Evolutionary conservation across 2,888 invertebrate genomes (phyloP).

Genomic region (Drosophila pseudotalamancana): DNA sequence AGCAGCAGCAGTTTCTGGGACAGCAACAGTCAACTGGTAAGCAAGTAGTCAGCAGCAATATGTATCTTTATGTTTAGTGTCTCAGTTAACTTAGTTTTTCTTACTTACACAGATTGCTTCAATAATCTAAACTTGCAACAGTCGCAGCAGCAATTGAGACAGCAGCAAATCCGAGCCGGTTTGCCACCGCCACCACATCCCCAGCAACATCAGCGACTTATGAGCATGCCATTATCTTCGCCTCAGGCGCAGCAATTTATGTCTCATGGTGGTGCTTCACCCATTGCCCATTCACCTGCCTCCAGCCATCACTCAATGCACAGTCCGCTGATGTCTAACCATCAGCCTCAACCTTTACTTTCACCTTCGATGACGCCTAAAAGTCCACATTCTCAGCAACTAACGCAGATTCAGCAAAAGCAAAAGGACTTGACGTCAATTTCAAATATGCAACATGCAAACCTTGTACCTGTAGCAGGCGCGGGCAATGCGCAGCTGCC

Average conservation of each 20-base stretch:
- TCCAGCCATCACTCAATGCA: slow-evolving; percentile 82
- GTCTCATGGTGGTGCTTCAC: slow-evolving; percentile 71
- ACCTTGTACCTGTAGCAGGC: slow-evolving; percentile 72
- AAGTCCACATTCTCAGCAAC: slow-evolving; percentile 69
- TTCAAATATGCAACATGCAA: slow-evolving; percentile 60
- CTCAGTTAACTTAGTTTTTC: neutral
- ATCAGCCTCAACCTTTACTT: slow-evolving; percentile 67
- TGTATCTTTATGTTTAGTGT: neutral
- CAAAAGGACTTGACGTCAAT: slow-evolving; percentile 51
- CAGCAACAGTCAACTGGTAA: slow-evolving; percentile 60
- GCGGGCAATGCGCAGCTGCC: slow-evolving; percentile 45
- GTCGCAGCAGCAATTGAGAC: slow-evolving; percentile 67
- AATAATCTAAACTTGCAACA: slow-evolving; percentile 58
- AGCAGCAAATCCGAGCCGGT: slow-evolving; percentile 72
- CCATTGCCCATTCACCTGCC: slow-evolving; percentile 79
- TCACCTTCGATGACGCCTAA: slow-evolving; percentile 78
- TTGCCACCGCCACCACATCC: slow-evolving; percentile 62
- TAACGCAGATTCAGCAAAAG: slow-evolving; percentile 53
- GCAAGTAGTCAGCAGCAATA: neutral
- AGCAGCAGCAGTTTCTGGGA: slow-evolving; percentile 64
- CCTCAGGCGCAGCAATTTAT: slow-evolving; percentile 72
- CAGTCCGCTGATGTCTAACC: slow-evolving; percentile 76
- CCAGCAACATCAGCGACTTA: slow-evolving; percentile 66
- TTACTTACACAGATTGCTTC: slow-evolving; percentile 55
- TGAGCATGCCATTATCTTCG: slow-evolving; percentile 69